Evolutionary conservation across 2,797 vertebrate species (phyloP), one percentile per base, ranked within the genome.

Genomic region (Australoheros facetus): DNA sequence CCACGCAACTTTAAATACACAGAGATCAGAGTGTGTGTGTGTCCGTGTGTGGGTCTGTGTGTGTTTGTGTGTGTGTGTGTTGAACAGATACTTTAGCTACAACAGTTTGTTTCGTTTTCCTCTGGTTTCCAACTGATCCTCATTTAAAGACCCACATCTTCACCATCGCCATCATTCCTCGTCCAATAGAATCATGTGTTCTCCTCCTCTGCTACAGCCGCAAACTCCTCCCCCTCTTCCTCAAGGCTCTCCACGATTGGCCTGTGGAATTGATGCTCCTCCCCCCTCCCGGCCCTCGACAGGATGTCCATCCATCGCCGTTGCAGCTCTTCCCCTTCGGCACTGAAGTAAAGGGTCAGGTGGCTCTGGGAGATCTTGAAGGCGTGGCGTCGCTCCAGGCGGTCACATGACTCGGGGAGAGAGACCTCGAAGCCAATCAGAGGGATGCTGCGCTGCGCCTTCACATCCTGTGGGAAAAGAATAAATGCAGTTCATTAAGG

Each of bases 351-450:
- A 82, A 97, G 96, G 55, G 96, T 97, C 89, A 98, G 94, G 90
- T 97, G 97, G 91, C 97, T 97, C 94, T 98, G 97, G 87, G 95
- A 96, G 85, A 98, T 98, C 93, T 97, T 97, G 92, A 98, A 98
- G 83, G 96, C 95, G 1, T 96, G 92, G 71, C 97, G 95, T 39
- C 97, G 94, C 85, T 98, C 97, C 71, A 97, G 94, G 16, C 96
- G 96, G 87, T 97, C 97, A 71, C 96, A 94, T 64, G 96, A 95
- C 82, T 97, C 97, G 0, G 96, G 96, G 1, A 96, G 94, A n/a
- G 94, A 96, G 64, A 97, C 96, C 73, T 97, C 96, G 1, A 97
- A 98, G 75, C 97, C 97, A 28, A 98, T 98, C 79, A 98, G 95
- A 77, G 97, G 97, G 11, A 98, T 82, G 45, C 97, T 97, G 71